Conservation (phyloP, 1,140 invertebrate species). For the Eriosoma lanigerum region DNA sequence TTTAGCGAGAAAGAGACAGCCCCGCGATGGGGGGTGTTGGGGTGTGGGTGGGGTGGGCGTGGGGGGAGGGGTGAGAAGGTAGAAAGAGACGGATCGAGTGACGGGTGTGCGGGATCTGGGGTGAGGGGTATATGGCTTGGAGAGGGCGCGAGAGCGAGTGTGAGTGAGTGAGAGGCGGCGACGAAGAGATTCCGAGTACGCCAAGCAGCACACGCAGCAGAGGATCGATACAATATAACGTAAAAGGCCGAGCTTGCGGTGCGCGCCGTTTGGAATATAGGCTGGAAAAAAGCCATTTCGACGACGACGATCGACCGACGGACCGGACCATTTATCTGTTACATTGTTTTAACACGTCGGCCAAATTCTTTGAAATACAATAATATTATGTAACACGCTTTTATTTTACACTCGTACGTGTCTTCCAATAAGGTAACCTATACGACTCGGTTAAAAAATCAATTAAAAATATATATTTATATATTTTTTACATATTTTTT, state of each 20-base stretch:
- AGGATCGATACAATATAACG: slow-evolving; percentile 31
- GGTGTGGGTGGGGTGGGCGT: not conserved
- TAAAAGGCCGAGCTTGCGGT: slow-evolving; percentile 2
- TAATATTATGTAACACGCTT: no score
- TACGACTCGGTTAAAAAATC: no score
- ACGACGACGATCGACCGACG: not conserved
- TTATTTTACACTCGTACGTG: no score
- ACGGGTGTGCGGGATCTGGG: no score
- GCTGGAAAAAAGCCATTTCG: slow-evolving; percentile 24
- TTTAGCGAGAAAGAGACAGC: slow-evolving; percentile 6
- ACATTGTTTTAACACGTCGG: not conserved
- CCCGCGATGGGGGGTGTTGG: not conserved
- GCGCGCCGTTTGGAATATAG: slow-evolving; percentile 23
- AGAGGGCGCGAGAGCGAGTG: not conserved
- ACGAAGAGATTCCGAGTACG: slow-evolving; percentile 1
- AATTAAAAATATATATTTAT: no score
- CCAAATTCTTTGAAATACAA: no score
- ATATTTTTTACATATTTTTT: no score
- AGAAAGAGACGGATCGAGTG: no score
- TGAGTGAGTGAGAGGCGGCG: not conserved
- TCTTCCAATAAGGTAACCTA: no score
- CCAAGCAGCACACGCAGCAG: slow-evolving; percentile 27
- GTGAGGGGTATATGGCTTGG: not conserved
- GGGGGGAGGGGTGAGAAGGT: no score
- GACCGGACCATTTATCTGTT: not conserved